Conservation (phyloP, 2,113 vertebrate species). For the Bagarius yarrelli region DNA sequence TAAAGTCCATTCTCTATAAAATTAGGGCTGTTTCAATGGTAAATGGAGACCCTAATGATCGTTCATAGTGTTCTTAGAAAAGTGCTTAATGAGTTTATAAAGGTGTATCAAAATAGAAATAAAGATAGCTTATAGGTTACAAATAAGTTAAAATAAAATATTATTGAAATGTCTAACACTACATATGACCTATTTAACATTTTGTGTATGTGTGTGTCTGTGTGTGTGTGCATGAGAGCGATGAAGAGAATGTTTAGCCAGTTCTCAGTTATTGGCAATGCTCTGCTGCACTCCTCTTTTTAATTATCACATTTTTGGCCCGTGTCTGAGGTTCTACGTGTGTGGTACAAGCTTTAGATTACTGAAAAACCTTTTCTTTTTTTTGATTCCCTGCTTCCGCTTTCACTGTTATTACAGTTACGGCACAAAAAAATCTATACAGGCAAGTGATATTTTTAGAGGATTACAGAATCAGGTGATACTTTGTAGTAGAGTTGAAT, state of each 20-base stretch:
- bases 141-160: no score
- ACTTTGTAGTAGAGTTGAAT: constrained; percentile 35
- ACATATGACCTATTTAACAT: background rate
- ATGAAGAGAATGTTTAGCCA: background rate
- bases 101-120: background rate
- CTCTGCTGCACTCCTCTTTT: constrained; percentile 5
- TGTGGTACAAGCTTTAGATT: constrained; percentile 20
- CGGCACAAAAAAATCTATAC: constrained; percentile 11
- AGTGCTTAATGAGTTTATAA: background rate
- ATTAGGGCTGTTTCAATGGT: background rate
- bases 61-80: background rate
- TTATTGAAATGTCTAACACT: background rate
- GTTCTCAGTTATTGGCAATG: constrained; percentile 8
- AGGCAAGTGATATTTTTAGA: constrained; percentile 37
- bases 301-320: constrained; percentile 18
- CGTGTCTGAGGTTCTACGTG: background rate
- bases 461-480: constrained; percentile 38
- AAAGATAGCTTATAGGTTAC: no score
- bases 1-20: background rate
- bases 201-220: background rate
- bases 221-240: no score
- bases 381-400: constrained; percentile 9
- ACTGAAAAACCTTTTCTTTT: constrained; percentile 10
- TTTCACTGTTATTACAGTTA: constrained; percentile 11
- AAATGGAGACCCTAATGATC: background rate